Conservation (phyloP, 2,113 vertebrate genomes). For the Maccullochella peelii region DNA sequence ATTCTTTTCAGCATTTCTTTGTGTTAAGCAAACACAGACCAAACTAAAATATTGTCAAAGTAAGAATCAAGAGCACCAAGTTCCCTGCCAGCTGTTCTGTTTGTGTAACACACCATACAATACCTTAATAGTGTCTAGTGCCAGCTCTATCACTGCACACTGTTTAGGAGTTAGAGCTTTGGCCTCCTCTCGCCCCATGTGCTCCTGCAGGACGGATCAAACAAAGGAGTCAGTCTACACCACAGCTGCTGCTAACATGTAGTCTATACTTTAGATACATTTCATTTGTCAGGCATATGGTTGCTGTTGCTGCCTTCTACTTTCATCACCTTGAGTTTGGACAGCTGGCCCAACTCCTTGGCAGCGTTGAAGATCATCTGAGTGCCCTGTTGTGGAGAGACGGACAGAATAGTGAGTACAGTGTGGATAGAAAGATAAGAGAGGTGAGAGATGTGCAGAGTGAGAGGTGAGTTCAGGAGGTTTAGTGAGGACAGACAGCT, state of each 20-base stretch:
- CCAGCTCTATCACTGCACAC: slow-evolving; percentile 95
- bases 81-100: neutral
- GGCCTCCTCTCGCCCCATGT: slow-evolving; percentile 97
- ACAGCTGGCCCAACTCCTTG: slow-evolving; percentile 96
- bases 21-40: neutral
- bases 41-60: neutral
- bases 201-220: slow-evolving; percentile 86
- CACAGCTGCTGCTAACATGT: neutral
- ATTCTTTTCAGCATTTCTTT: neutral
- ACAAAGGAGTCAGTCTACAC: neutral
- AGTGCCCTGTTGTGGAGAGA: slow-evolving; percentile 88
- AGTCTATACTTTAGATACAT: neutral
- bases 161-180: slow-evolving; percentile 96
- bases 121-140: slow-evolving; percentile 98
- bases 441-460: slow-evolving; percentile 22
- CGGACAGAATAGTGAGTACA: neutral
- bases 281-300: neutral
- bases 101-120: neutral
- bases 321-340: slow-evolving; percentile 92
- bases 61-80: neutral
- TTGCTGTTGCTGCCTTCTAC: neutral
- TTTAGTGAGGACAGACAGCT: slow-evolving; percentile 29
- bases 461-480: slow-evolving; percentile 30
- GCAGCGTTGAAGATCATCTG: slow-evolving; percentile 98
- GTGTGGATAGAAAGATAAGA: neutral